Base-by-base conservation (phyloP, 1,140 invertebrate species). In the Megalopta genalis region DNA sequence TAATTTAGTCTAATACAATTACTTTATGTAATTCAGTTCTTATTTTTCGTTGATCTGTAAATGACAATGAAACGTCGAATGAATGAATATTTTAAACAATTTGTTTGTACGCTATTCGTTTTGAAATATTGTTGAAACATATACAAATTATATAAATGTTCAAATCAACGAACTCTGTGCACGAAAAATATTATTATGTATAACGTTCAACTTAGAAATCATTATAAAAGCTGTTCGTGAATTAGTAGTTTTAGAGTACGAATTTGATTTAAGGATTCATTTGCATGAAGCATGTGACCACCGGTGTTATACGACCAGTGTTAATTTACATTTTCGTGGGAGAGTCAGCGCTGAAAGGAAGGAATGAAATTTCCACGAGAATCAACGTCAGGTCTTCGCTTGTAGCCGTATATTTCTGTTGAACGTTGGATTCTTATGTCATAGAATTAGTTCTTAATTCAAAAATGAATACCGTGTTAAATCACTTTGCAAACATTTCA, bases 261-360 rank as follows among this genome's bases (percentile, higher is more conserved):
- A 42, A 32, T 25, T 21, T 18, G 37, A 71, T 23, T 27, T 32
- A n/a, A 57, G 7, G 8, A n/a, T 23, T 66, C 9, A 73, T 73
- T 73, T 64, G 25, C 42, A 64, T 25, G 27, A 59, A 16, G 6
- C 46, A 7, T n/a, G 49, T 18, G 49, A 25, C 54, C 54, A 57
- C 21, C 14, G 10, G 18, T 67, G 57, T 67, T 57, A 39, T 59
- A n/a, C 46, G 27, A 14, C 32, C 49, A 21, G 73, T 66, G 64
- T 68, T 68, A 52, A 68, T 76, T 68, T 68, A 42, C 73, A 32
- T 67, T 68, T 32, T 68, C 63, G 25, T 42, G 64, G 25, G 64
- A 68, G 57, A 54, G 39, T 73, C 25, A 14, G 16, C n/a, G 25
- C 21, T 37, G n/a, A 37, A 64, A 49, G 60, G 71, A 63, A 52